These are phyloP conservation scores for Maconellicoccus hirsutus DNA, from an alignment of 1,140 invertebrate genomes.

Conservation along the genomic window DNA sequence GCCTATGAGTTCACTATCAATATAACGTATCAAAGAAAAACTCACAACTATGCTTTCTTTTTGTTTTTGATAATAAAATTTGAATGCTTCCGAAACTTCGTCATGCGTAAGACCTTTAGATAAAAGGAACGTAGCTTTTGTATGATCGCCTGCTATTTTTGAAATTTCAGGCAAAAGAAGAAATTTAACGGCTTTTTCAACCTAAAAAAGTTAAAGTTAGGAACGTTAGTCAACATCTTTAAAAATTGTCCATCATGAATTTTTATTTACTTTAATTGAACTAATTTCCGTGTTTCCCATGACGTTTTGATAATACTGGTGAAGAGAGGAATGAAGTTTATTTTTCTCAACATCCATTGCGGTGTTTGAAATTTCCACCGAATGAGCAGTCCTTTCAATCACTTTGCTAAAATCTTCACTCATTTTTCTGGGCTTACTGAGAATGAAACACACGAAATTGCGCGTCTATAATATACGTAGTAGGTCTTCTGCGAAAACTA, in stretches of 20 bases:
- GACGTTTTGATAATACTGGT: neutral
- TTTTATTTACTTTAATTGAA: neutral
- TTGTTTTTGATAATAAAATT: neutral
- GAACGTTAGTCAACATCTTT: neutral
- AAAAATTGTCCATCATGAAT: neutral
- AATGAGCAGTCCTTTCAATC: no score
- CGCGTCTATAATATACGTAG: no score
- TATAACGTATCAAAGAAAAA: neutral
- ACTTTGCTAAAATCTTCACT: no score
- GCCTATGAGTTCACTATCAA: neutral
- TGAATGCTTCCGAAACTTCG: slow-evolving; percentile 6
- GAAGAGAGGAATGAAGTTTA: neutral
- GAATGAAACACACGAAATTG: no score
- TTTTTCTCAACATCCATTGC: no score
- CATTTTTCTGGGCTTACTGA: no score
- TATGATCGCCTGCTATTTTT: neutral
- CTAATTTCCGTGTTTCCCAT: neutral
- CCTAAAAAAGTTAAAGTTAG: neutral
- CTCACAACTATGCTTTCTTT: neutral
- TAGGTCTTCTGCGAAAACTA: no score
- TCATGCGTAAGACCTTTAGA: neutral
- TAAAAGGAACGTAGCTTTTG: neutral
- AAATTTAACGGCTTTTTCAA: neutral
- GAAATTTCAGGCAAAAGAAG: neutral
- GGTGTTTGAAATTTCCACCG: no score